Evolutionary conservation across 2,113 vertebrate genomes (phyloP), one percentile per base, ranked within the genome.

Genomic region (Epinephelus cyanopodus): DNA sequence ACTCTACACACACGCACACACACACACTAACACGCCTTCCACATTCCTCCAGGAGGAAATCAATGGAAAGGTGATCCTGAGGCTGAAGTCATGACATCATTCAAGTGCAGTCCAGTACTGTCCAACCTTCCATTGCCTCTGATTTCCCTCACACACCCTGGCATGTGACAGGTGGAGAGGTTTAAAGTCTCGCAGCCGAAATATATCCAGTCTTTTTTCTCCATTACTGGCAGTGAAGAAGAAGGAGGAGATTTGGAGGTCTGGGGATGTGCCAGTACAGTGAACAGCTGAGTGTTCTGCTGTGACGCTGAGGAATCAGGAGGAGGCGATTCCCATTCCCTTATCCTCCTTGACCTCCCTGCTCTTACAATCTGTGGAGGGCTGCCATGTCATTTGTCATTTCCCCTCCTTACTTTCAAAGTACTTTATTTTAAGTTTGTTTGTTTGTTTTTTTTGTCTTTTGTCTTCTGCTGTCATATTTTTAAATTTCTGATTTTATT

Each of bases 251-350:
- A 53, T 25, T 13, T 50, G 33, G n/a, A 74, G 61, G 27, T 39
- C 60, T 39, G 74, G 61, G 29, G 13, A 25, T 42, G 25, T 53
- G 77, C 80, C 77, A 60, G 80, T 5, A 6, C 53, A 64, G 54
- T 62, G 70, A 86, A 86, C 86, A 90, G 86, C 89, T 90, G 86
- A 86, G 74, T 9, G 25, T 12, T 47, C 23, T 27, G 50, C 74
- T 2, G 0, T 65, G 23, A 74, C 11, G 45, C 69, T 45, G 77
- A 79, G 37, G 64, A 72, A 75, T 76, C 53, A 58, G 50, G 48
- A 58, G 14, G 66, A 71, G 67, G 23, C 2, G 5, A 62, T 19
- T 50, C 42, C 9, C 29, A 13, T 73, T 9, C 23, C 25, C 33
- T 80, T 27, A 63, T 58, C 86, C 60, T 29, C 18, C 14, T 58